Base-by-base conservation (phyloP, 2,797 vertebrate species). In the Naso thynnoides region DNA sequence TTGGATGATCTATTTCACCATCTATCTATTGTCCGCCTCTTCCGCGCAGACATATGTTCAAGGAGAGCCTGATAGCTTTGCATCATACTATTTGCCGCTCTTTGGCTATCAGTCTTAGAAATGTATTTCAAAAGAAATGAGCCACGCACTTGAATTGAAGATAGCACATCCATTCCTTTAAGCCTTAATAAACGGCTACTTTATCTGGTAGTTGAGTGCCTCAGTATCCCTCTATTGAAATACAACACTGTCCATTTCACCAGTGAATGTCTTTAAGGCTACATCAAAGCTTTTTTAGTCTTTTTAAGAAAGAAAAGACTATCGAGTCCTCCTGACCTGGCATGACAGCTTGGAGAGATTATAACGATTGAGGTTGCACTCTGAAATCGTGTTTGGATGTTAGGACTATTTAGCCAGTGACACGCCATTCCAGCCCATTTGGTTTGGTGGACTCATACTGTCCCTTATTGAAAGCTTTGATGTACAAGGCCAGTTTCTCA, bases 361-460 rank as follows among this genome's bases (percentile, higher is more conserved):
- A 83, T 61, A 86, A 74, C 57, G 56, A 85, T 66, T 68, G 70
- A 83, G 68, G 66, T 59, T 64, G 47, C 62, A 10, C 73, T 79
- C 73, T 81, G 80, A 82, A 81, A 86, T 67, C 33, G 58, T 76
- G 69, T 86, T 79, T 81, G 74, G 59, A 76, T 73, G 58, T 78
- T 70, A 68, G 73, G 73, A 78, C 73, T 75, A 65, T 90, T 87
- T 81, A 88, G 86, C 21, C 57, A 36, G 83, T 79, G 85, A 84
- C 83, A 81, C 77, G 54, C 68, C 79, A 89, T 90, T 89, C 58
- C 77, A 74, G 81, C 62, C 81, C 76, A 86, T 88, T 89, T 84
- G 82, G 81, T 86, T 78, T 58, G 52, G 78, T 84, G 57, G 69
- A 75, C 81, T 84, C 72, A 58, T 31, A 79, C 78, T 13, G 62